Conservation (phyloP, 2,113 vertebrate genomes). For the Taxidea taxus region DNA sequence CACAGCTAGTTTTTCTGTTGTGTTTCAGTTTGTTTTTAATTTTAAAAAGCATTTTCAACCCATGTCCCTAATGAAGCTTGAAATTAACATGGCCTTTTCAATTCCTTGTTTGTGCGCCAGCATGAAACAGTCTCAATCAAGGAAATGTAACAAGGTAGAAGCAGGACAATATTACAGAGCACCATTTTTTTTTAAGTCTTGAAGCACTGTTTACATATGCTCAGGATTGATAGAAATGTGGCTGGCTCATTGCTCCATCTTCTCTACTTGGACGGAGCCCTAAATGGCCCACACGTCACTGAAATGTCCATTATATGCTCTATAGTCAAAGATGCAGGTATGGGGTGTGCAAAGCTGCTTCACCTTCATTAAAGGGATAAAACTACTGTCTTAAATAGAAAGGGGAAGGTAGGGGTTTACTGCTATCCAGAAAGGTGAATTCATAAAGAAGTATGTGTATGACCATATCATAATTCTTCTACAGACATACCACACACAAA, state of each 20-base stretch:
- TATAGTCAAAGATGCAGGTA: background rate
- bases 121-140: conserved; percentile 26
- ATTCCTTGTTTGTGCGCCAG: conserved; percentile 43
- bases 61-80: conserved; percentile 64
- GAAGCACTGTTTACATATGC: conserved; percentile 28
- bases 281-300: conserved; percentile 10
- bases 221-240: background rate
- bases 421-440: conserved; percentile 11
- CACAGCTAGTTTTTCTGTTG: background rate
- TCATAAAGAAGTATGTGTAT: background rate
- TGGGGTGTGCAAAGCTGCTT: background rate
- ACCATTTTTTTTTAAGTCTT: conserved; percentile 27
- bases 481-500: background rate
- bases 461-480: background rate
- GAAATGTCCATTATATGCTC: background rate
- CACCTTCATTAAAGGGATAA: background rate
- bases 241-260: background rate
- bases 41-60: conserved; percentile 50
- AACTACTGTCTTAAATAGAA: conserved; percentile 21
- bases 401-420: background rate
- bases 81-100: conserved; percentile 67
- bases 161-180: background rate
- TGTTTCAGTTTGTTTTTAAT: conserved; percentile 52
- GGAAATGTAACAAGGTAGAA: conserved; percentile 16
- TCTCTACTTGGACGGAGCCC: background rate